Conservation (phyloP, 2,797 vertebrate genomes). For the Amniataba percoides region DNA sequence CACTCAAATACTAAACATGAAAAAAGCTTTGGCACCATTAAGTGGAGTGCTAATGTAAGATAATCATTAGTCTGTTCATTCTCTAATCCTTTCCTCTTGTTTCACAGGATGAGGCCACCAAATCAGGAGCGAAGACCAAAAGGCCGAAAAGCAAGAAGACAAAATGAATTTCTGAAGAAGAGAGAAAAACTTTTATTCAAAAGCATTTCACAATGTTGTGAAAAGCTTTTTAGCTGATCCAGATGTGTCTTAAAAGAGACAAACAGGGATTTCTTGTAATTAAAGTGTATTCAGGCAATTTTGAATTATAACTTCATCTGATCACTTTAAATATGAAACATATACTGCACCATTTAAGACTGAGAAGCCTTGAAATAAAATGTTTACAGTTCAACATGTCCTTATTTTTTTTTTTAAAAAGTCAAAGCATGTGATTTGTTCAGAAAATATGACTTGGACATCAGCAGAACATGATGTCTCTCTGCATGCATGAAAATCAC, state of each 20-base stretch:
- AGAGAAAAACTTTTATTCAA: conserved; percentile 2
- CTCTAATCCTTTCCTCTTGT: conserved; percentile 47
- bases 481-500: conserved; percentile 12
- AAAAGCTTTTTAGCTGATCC: conserved; percentile 15
- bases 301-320: neutral
- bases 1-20: conserved; percentile 42
- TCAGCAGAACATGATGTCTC: neutral
- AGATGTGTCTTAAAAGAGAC: neutral
- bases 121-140: conserved; percentile 80
- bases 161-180: conserved; percentile 73
- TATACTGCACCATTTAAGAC: neutral
- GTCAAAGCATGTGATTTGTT: neutral
- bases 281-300: conserved; percentile 4
- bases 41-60: conserved; percentile 49
- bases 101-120: conserved; percentile 83
- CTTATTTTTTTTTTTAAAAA: conserved; percentile 60
- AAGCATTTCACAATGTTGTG: neutral
- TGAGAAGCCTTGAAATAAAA: conserved; percentile 21
- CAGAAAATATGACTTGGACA: neutral
- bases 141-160: conserved; percentile 84
- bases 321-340: neutral
- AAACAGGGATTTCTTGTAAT: neutral
- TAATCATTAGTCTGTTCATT: conserved; percentile 46
- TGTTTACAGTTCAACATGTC: conserved; percentile 21
- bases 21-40: conserved; percentile 33